These are phyloP conservation scores for Pachydiplax longipennis DNA, from an alignment of 2,888 invertebrate genomes.

Conservation along the genomic window DNA sequence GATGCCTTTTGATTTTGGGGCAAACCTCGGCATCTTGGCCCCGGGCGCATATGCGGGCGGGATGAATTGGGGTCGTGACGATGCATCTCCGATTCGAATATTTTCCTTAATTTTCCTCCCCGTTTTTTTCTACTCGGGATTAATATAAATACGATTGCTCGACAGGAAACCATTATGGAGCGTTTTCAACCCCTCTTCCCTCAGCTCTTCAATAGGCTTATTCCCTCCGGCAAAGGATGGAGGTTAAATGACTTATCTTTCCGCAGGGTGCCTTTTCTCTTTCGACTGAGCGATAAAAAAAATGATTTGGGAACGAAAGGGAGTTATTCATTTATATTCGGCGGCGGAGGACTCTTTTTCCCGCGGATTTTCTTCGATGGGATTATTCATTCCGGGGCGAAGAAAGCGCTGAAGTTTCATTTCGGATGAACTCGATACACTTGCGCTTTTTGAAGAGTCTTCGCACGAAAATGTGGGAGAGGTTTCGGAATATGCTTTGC, in stretches of 20 bases:
- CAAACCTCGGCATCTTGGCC: background rate
- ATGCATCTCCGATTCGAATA: slow-evolving; percentile 15
- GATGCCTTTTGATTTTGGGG: slow-evolving; percentile 13
- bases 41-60: background rate
- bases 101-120: background rate
- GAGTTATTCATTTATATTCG: background rate
- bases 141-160: slow-evolving; percentile 9
- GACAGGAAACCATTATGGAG: background rate
- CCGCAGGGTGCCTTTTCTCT: no score
- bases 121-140: background rate
- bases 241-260: no score
- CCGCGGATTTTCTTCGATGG: background rate
- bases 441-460: no score
- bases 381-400: no score
- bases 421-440: no score
- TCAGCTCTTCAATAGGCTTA: background rate
- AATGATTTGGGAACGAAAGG: no score
- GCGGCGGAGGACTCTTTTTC: background rate
- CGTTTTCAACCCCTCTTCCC: background rate
- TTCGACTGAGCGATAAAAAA: no score
- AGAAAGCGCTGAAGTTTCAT: no score
- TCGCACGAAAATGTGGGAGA: no score
- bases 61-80: slow-evolving; percentile 30
- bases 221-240: background rate
- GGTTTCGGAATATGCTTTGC: no score